A percentile compares a stretch with the other conserved stretches of the same genome.
phyloP scores from a whole-genome alignment of 1,140 invertebrate species.

The Meloidogyne chitwoodi region DNA sequence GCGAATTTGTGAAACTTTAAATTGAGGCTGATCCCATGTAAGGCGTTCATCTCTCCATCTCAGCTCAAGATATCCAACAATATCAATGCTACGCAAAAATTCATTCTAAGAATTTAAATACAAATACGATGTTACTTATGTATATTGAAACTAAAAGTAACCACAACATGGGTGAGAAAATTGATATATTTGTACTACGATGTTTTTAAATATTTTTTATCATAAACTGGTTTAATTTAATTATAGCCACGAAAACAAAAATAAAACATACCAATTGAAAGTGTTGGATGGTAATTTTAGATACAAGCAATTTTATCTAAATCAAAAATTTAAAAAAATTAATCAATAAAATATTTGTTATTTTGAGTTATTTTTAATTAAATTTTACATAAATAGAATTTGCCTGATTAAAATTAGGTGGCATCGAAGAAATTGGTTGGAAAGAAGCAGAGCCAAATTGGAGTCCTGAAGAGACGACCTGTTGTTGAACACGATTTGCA shows the following conservation, averaged over 20 bases:
- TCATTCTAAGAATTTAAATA: constrained; percentile 47
- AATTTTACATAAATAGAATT: constrained; percentile 4
- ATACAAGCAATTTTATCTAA: constrained; percentile 37
- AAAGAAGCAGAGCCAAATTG: constrained; percentile 40
- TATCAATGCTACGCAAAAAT: constrained; percentile 55
- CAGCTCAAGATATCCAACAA: constrained; percentile 53
- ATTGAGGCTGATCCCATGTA: constrained; percentile 47
- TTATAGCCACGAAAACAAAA: background rate
- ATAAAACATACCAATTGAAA: constrained; percentile 48
- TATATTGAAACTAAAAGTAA: background rate
- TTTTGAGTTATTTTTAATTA: background rate
- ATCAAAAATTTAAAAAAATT: background rate
- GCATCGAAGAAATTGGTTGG: constrained; percentile 54
- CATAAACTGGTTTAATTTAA: no score
- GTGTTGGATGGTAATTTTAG: constrained; percentile 54
- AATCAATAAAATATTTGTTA: background rate
- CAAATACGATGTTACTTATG: background rate
- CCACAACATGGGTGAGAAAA: no score
- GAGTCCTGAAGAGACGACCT: constrained; percentile 11
- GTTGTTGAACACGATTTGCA: constrained; percentile 53
- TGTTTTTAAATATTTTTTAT: no score
- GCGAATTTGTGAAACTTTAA: constrained; percentile 52
- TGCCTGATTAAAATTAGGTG: constrained; percentile 41
- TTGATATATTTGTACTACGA: no score
- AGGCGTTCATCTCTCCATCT: constrained; percentile 52